Conservation (phyloP, 2,113 vertebrate species). For the Ploceus nigricollis region DNA sequence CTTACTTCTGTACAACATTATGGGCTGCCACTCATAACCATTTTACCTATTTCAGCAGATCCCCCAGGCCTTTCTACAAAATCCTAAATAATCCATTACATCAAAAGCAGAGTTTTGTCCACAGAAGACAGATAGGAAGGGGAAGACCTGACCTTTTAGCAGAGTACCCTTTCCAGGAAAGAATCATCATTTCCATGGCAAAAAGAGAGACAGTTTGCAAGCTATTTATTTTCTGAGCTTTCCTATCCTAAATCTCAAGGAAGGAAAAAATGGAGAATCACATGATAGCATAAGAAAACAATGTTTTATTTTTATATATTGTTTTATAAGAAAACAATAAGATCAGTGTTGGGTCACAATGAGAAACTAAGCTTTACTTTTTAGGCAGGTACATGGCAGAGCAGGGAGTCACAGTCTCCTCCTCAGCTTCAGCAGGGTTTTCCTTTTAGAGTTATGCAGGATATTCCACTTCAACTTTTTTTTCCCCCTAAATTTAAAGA, state of each 20-base stretch:
- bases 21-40: background rate
- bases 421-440: background rate
- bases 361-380: background rate
- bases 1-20: background rate
- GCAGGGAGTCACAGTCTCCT: background rate
- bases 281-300: background rate
- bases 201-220: background rate
- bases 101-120: constrained; percentile 13
- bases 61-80: constrained; percentile 9
- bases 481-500: background rate
- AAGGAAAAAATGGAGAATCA: background rate
- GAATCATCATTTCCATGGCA: background rate
- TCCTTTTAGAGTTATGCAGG: background rate
- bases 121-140: constrained; percentile 22
- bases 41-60: background rate
- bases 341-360: background rate
- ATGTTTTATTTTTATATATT: background rate
- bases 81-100: constrained; percentile 56
- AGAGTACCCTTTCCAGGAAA: constrained; percentile 18
- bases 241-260: background rate
- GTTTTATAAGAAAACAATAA: background rate
- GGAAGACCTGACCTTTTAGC: constrained; percentile 12
- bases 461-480: background rate
- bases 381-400: background rate
- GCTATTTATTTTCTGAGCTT: constrained; percentile 6